Evolutionary conservation across 2,797 vertebrate species (phyloP).

Genomic region (Perodicticus potto): DNA sequence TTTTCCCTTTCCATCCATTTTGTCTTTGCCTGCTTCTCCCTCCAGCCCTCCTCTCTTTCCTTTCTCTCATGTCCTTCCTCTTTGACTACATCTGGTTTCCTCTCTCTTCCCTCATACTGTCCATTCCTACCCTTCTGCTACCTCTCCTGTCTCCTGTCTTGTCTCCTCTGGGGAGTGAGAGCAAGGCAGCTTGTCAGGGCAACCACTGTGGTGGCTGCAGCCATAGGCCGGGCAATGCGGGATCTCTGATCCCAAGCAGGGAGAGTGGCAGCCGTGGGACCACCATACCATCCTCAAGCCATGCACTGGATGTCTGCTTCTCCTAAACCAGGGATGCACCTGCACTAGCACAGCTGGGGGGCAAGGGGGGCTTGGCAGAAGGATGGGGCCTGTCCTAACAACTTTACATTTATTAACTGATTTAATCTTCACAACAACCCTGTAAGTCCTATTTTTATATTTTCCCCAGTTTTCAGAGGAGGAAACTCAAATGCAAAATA

Average conservation of each 20-base stretch:
- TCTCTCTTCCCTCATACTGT: not conserved
- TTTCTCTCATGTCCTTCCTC: not conserved
- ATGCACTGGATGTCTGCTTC: not conserved
- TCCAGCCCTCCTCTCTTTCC: not conserved
- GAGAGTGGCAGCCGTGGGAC: not conserved
- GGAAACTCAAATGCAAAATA: not conserved
- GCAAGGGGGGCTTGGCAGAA: not conserved
- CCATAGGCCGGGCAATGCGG: too few species aligned
- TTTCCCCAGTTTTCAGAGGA: not conserved
- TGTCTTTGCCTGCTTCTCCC: not conserved
- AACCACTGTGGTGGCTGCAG: not conserved
- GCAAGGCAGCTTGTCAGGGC: not conserved
- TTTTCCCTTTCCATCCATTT: not conserved
- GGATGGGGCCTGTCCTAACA: not conserved
- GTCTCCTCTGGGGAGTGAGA: not conserved
- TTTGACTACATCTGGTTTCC: not conserved
- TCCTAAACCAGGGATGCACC: not conserved
- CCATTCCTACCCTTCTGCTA: not conserved
- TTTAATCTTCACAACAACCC: not conserved
- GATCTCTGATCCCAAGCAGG: not conserved
- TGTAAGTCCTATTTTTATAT: not conserved
- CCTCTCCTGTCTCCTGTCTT: not conserved
- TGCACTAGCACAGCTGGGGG: fast-evolving
- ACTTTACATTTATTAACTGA: fast-evolving
- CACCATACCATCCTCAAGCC: not conserved